phyloP scores from a whole-genome alignment of 2,888 invertebrate genomes.

The Limnephilus auricula region DNA sequence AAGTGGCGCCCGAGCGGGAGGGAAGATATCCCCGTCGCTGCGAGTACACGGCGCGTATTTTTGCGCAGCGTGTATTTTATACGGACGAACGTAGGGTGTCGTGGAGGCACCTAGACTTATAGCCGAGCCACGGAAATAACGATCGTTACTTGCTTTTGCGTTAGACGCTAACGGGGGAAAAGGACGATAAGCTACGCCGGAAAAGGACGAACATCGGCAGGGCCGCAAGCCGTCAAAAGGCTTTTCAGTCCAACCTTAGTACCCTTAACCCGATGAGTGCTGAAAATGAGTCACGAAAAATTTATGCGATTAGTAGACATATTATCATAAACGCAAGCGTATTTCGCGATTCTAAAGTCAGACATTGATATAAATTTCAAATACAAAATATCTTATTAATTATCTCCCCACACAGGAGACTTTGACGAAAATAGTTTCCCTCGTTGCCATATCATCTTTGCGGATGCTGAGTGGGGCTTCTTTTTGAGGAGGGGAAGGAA shows the following conservation, averaged over 20 bases:
- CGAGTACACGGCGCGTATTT: slow-evolving; percentile 61
- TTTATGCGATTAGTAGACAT: not conserved
- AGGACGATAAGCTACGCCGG: slow-evolving; percentile 56
- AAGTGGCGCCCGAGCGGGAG: slow-evolving; percentile 57
- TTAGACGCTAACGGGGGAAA: slow-evolving; percentile 60
- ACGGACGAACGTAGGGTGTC: slow-evolving; percentile 57
- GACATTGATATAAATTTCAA: too few relatives aligned
- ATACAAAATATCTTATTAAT: too few relatives aligned
- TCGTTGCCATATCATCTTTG: too few relatives aligned
- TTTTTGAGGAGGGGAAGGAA: too few relatives aligned
- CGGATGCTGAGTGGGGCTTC: too few relatives aligned
- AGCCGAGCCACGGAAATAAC: slow-evolving; percentile 75
- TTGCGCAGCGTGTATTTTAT: slow-evolving; percentile 66
- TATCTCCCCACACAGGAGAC: too few relatives aligned
- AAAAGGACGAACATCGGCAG: slow-evolving; percentile 56
- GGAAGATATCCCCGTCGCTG: slow-evolving; percentile 44
- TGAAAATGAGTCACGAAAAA: not conserved
- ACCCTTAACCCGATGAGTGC: not conserved
- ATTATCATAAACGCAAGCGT: not conserved
- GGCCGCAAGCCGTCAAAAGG: not conserved
- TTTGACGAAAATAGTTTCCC: too few relatives aligned
- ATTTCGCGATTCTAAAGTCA: too few relatives aligned
- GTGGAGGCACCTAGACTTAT: slow-evolving; percentile 53
- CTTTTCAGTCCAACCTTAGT: not conserved
- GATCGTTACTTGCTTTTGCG: slow-evolving; percentile 71